These are phyloP conservation scores for Corythaeola cristata DNA, from an alignment of 2,113 vertebrate genomes.

Conservation along the genomic window DNA sequence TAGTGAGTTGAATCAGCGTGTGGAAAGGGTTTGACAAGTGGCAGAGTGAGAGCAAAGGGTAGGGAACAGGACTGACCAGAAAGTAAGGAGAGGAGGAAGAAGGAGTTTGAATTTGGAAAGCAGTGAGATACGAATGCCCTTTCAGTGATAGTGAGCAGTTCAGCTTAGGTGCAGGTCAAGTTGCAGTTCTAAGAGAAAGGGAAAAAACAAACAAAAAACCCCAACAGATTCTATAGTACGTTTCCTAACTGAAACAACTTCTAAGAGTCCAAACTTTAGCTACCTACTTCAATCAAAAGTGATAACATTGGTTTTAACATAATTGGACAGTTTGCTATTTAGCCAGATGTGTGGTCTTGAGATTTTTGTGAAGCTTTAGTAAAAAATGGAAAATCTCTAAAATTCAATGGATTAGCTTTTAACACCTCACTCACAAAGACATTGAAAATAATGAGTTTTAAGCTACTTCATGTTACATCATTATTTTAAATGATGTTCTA, in stretches of 20 bases:
- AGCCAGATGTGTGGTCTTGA: background rate
- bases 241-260: background rate
- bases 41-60: background rate
- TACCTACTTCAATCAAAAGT: background rate
- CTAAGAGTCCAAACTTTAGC: background rate
- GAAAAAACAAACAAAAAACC: fast-evolving
- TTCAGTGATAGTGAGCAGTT: background rate
- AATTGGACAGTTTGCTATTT: background rate
- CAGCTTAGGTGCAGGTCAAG: background rate
- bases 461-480: background rate
- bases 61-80: background rate
- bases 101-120: background rate
- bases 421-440: background rate
- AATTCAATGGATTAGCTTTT: background rate
- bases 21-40: background rate
- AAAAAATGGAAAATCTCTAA: background rate
- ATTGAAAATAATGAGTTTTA: background rate
- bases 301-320: background rate
- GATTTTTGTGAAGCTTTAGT: background rate
- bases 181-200: background rate
- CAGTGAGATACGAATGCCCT: background rate
- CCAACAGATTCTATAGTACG: background rate
- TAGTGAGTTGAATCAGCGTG: background rate
- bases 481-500: background rate
- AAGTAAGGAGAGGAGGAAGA: background rate